A percentile compares a stretch with the other conserved stretches of the same genome.
phyloP scores from a whole-genome alignment of 1,140 invertebrate genomes.

The Stegodyphus dumicola region DNA sequence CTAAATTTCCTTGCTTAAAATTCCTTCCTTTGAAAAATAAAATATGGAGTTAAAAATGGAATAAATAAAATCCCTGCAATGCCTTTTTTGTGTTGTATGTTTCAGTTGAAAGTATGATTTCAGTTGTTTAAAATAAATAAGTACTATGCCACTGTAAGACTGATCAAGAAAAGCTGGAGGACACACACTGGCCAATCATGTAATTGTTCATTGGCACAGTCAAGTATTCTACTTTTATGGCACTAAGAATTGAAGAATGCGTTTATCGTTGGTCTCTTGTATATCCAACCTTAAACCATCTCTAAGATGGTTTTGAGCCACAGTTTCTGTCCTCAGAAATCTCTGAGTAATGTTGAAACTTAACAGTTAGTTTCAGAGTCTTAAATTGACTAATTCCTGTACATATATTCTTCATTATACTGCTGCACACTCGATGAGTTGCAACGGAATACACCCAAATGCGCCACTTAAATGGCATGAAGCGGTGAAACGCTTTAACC shows the following conservation, averaged over 20 bases:
- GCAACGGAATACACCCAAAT: constrained; percentile 56
- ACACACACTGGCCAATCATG: constrained; percentile 35
- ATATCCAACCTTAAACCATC: constrained; percentile 26
- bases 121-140: not conserved
- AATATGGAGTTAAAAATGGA: no score
- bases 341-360: not conserved
- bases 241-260: constrained; percentile 53
- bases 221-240: constrained; percentile 29
- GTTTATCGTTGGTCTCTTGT: constrained; percentile 37
- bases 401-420: constrained; percentile 9
- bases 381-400: not conserved
- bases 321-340: constrained; percentile 7
- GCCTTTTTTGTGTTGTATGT: not conserved
- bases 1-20: no score
- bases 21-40: no score
- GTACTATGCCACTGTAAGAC: constrained; percentile 33
- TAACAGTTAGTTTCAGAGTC: not conserved
- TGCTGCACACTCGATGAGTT: constrained; percentile 35
- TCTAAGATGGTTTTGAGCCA: constrained; percentile 21
- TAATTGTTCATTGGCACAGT: constrained; percentile 38
- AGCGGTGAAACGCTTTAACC: constrained; percentile 13
- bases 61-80: no score
- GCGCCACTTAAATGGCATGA: constrained; percentile 4
- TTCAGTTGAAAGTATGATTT: not conserved
- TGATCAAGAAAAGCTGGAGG: constrained; percentile 23